phyloP scores from a whole-genome alignment of 2,888 invertebrate genomes.

The Pterostichus niger region DNA sequence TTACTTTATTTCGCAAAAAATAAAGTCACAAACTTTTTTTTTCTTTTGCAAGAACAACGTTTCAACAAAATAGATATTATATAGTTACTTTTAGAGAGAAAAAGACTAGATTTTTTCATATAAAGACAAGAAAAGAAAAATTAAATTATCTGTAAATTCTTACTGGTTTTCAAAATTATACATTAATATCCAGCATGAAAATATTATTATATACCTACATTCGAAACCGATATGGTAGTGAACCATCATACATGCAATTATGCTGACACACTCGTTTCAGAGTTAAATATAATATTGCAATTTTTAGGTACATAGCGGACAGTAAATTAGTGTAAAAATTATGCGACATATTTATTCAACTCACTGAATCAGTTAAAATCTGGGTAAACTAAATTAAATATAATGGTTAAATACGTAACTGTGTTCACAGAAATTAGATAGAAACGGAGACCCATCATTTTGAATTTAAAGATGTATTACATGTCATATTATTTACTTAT shows the following conservation, averaged over 20 bases:
- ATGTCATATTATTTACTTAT: no score
- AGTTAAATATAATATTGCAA: constrained; percentile 7
- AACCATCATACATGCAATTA: constrained; percentile 9
- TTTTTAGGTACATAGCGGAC: constrained; percentile 6
- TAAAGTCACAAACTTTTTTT: no score
- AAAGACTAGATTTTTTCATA: no score
- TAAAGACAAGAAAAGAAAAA: no score
- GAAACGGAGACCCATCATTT: no score
- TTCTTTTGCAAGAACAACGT: no score
- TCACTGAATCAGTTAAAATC: constrained; percentile 31
- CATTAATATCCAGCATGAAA: constrained; percentile 18
- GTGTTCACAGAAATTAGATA: background rate
- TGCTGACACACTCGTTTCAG: constrained; percentile 20
- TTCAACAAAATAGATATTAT: no score
- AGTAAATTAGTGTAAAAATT: constrained; percentile 42
- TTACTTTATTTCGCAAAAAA: no score
- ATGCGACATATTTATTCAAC: constrained; percentile 45
- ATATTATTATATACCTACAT: constrained; percentile 12
- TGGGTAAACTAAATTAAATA: background rate
- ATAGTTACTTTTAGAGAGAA: no score
- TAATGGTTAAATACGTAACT: background rate
- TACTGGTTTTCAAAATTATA: constrained; percentile 1
- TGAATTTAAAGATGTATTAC: no score
- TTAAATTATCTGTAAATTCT: constrained; percentile 3
- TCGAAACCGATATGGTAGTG: background rate